Evolutionary conservation across 2,888 invertebrate genomes (phyloP).

Genomic region (Agrypnus murinus): DNA sequence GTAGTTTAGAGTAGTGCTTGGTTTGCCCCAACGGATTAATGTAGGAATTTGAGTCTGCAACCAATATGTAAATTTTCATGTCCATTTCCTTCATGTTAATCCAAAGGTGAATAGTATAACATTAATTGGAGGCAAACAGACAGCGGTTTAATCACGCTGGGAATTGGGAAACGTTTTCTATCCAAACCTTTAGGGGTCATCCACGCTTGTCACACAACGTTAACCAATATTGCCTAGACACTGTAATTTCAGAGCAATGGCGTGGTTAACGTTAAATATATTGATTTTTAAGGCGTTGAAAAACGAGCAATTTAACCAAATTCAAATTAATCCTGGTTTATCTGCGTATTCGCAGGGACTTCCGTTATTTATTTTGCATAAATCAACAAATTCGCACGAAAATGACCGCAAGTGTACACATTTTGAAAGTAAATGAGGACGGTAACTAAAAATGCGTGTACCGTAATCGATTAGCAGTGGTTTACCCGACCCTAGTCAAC

Average conservation of each 20-base stretch:
- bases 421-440: slow-evolving; percentile 28
- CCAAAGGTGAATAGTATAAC: slow-evolving; percentile 33
- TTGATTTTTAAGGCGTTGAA: slow-evolving; percentile 42
- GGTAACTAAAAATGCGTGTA: slow-evolving; percentile 42
- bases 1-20: no score
- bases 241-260: slow-evolving; percentile 40
- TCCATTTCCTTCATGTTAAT: slow-evolving; percentile 31
- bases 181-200: slow-evolving; percentile 35
- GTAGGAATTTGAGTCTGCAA: not conserved
- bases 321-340: slow-evolving; percentile 36
- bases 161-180: slow-evolving; percentile 43
- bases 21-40: not conserved
- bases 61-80: slow-evolving; percentile 32
- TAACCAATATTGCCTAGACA: slow-evolving; percentile 42
- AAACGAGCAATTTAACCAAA: slow-evolving; percentile 30
- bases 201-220: slow-evolving; percentile 38
- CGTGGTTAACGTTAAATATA: slow-evolving; percentile 38
- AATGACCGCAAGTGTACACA: slow-evolving; percentile 15
- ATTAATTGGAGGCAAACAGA: slow-evolving; percentile 43
- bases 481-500: slow-evolving; percentile 46
- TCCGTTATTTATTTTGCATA: slow-evolving; percentile 33
- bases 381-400: slow-evolving; percentile 22
- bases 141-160: slow-evolving; percentile 38
- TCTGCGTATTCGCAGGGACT: slow-evolving; percentile 30
- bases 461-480: slow-evolving; percentile 49